Conservation (phyloP, 1,140 invertebrate genomes). For the Saccostrea glomerata region DNA sequence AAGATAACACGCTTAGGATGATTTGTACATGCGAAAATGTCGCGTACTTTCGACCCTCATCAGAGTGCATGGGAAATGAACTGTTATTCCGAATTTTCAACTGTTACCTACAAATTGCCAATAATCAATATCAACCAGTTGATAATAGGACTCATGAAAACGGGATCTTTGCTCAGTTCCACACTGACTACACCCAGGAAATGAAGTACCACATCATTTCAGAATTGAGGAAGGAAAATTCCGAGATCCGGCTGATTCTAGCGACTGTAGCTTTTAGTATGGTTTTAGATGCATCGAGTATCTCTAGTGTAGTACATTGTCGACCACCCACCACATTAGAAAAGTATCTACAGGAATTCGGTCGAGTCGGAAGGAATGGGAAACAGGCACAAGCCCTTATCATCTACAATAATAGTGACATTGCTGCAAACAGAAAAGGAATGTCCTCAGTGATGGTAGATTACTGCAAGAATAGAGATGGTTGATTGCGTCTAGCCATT, state of each 20-base stretch:
- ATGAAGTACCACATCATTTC: constrained; percentile 53
- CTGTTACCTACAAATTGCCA: no score
- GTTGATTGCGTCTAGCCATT: constrained; percentile 19
- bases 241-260: constrained; percentile 45
- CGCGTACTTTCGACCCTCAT: no score
- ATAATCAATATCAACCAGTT: background rate
- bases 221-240: constrained; percentile 47
- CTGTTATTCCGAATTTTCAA: no score
- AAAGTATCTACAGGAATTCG: constrained; percentile 55
- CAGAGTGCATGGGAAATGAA: no score
- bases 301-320: constrained; percentile 47
- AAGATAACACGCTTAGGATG: no score
- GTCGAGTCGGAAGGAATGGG: constrained; percentile 50
- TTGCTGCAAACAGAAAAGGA: constrained; percentile 42
- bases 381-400: constrained; percentile 47
- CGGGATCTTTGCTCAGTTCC: constrained; percentile 53
- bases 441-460: constrained; percentile 41
- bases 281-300: constrained; percentile 51
- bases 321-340: constrained; percentile 53
- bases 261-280: constrained; percentile 55
- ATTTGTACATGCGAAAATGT: no score
- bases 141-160: constrained; percentile 43
- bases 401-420: constrained; percentile 54
- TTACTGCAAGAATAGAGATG: background rate
- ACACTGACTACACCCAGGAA: constrained; percentile 46